Percentiles rank a stretch among this genome's conserved stretches.
These are phyloP conservation scores for Ormyrus labotus DNA, from an alignment of 2,888 invertebrate species.

Conservation along the genomic window DNA sequence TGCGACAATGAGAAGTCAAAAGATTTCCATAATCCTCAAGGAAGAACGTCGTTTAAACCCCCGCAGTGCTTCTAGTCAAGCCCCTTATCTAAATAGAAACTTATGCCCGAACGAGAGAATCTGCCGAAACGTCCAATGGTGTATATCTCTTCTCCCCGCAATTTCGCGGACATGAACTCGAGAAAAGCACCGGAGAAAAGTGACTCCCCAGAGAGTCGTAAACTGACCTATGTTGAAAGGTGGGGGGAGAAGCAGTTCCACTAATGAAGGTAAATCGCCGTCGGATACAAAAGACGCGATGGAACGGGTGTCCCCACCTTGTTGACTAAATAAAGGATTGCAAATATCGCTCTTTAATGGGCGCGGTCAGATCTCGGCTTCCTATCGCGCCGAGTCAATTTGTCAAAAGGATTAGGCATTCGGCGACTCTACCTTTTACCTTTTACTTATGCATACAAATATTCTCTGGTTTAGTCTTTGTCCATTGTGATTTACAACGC, in stretches of 20 bases:
- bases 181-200: neutral
- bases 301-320: slow-evolving; percentile 66
- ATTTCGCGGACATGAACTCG: slow-evolving; percentile 48
- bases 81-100: neutral
- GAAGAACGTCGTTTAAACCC: slow-evolving; percentile 26
- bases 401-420: slow-evolving; percentile 40
- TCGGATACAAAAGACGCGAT: slow-evolving; percentile 56
- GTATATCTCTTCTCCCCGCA: neutral
- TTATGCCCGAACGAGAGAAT: neutral
- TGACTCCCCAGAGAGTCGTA: slow-evolving; percentile 58
- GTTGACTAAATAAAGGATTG: slow-evolving; percentile 74
- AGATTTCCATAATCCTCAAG: slow-evolving; percentile 31
- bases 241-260: neutral
- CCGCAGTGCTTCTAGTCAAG: slow-evolving; percentile 32
- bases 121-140: neutral
- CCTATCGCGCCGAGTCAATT: slow-evolving; percentile 26
- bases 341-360: slow-evolving; percentile 59
- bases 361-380: neutral
- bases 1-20: slow-evolving; percentile 31
- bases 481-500: neutral
- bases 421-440: too few species aligned
- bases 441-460: slow-evolving; percentile 47
- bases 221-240: slow-evolving; percentile 17
- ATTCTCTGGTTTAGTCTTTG: neutral
- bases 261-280: slow-evolving; percentile 58